Conservation (phyloP, 2,113 vertebrate genomes). For the Calidris pugnax region DNA sequence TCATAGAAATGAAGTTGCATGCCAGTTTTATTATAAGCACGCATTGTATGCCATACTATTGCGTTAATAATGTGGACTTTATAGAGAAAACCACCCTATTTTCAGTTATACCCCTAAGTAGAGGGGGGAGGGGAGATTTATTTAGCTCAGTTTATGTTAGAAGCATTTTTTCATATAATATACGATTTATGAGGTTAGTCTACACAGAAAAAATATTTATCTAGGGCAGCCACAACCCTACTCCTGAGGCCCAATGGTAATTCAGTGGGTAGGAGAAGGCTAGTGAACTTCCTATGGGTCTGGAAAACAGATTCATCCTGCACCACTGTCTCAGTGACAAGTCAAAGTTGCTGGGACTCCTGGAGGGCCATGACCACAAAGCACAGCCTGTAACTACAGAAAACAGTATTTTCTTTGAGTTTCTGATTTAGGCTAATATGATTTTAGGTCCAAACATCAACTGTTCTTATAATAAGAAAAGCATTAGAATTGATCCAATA, state of each 20-base stretch:
- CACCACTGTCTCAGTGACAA: background rate
- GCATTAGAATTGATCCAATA: background rate
- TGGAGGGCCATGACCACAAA: background rate
- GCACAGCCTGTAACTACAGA: background rate
- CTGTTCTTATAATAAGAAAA: background rate
- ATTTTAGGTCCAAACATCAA: background rate
- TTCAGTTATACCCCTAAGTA: background rate
- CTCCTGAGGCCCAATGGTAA: background rate
- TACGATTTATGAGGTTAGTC: background rate
- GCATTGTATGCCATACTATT: background rate
- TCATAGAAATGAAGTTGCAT: background rate
- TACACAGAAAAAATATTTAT: background rate
- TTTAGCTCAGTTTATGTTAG: background rate
- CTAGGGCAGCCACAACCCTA: background rate
- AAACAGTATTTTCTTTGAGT: background rate
- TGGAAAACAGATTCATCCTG: background rate
- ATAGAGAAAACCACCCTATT: background rate
- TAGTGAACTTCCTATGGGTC: background rate
- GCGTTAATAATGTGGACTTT: background rate
- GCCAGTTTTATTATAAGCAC: background rate
- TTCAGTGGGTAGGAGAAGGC: background rate
- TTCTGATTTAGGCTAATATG: background rate
- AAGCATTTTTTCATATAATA: background rate
- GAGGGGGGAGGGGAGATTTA: background rate
- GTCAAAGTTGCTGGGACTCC: background rate